Evolutionary conservation across 2,797 vertebrate species (phyloP), one percentile per base, ranked within the genome.

Genomic region (Aplochiton taeniatus): DNA sequence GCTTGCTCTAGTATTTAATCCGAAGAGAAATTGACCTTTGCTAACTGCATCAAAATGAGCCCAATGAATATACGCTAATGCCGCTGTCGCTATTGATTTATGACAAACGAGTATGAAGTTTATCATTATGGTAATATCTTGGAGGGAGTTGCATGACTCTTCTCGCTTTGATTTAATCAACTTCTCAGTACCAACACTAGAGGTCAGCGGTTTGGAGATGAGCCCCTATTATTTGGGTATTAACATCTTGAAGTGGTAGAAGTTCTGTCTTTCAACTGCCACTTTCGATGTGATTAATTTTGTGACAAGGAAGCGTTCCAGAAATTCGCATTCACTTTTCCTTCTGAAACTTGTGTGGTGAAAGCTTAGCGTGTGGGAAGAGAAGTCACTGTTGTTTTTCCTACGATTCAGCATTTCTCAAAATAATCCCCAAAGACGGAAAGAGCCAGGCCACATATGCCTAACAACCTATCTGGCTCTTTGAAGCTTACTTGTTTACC

Each of bases 401-500:
- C 65, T 62, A 60, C 72, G 62, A 81, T 73, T 69, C 61, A 78
- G 57, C 62, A 70, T 56, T 53, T 75, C 64, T 77, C 44, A 31
- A 55, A 50, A 74, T 63, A 60, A 83, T 73, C 61, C 64, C 8
- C 56, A 54, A 56, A 31, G 31, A 31, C 2, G 31, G 2, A 31
- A 31, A 3, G 31, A 3, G 31, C 31, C 31, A 31, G 31, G 61
- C 61, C 61, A 63, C 77, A 75, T 65, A 77, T 78, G 72, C 44
- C 12, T 51, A 63, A 48, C 14, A 66, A 70, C 72, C 68, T 70
- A 64, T 20, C 11, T 16, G 65, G 71, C 58, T 69, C 82, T 77
- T 82, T 66, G 75, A 84, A 79, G 72, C 45, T 72, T 83, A 79
- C 80, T 82, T 81, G 68, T 47, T 0, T 81, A 74, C 46, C 73